Evolutionary conservation across 2,797 vertebrate genomes (phyloP).

Genomic region (Melanotaenia boesemani): DNA sequence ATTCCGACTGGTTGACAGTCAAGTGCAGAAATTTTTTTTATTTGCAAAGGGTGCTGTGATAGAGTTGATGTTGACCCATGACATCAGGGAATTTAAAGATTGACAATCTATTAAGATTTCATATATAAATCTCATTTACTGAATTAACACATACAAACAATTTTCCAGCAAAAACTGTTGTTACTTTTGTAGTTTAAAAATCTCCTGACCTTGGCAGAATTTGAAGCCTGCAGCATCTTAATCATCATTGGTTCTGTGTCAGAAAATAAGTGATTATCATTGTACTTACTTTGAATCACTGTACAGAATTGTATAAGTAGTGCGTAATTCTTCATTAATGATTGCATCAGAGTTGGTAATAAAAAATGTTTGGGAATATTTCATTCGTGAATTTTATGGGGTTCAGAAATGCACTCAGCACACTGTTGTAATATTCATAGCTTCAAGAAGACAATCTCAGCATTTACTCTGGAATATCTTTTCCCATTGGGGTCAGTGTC

Average conservation of each 20-base stretch:
- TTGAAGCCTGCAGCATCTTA: conserved; percentile 10
- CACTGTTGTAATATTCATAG: conserved; percentile 46
- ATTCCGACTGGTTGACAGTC: conserved; percentile 3
- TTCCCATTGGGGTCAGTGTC: neutral
- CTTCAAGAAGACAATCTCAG: conserved; percentile 29
- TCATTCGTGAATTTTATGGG: conserved; percentile 52
- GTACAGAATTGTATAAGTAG: conserved; percentile 51
- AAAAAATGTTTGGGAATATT: conserved; percentile 65
- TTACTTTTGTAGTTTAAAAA: conserved; percentile 37
- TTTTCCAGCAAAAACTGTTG: conserved; percentile 22
- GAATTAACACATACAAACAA: conserved; percentile 16
- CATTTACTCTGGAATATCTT: conserved; percentile 9
- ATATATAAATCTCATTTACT: neutral
- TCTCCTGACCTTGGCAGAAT: conserved; percentile 18
- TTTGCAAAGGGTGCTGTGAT: conserved; percentile 31
- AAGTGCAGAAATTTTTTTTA: conserved; percentile 2
- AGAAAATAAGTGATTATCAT: conserved; percentile 35
- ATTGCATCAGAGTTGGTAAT: conserved; percentile 48
- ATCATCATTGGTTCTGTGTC: conserved; percentile 30
- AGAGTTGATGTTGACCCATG: conserved; percentile 6
- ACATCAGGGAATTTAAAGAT: conserved; percentile 49
- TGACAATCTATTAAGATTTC: conserved; percentile 11
- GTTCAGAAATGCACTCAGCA: conserved; percentile 37
- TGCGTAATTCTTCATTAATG: conserved; percentile 55
- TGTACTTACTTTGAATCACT: conserved; percentile 53